Base-by-base conservation (phyloP, 2,113 vertebrate genomes). In the Alosa alosa region DNA sequence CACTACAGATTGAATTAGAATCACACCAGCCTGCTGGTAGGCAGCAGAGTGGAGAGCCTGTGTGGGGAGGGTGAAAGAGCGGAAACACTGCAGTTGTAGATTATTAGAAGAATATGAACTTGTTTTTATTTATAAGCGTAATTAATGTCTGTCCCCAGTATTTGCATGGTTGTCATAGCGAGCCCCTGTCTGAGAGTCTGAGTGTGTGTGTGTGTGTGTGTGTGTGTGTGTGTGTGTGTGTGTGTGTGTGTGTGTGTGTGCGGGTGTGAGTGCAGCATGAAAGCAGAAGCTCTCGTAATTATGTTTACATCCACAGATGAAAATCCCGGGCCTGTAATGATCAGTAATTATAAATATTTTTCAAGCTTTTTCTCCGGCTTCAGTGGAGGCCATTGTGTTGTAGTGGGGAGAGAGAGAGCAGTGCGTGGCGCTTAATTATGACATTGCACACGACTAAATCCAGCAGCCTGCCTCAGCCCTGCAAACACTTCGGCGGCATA, bases 391-490 rank as follows among this genome's bases (percentile, higher is more conserved):
- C 87, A 91, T 95, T 94, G 94, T 93, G 91, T 88, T 92, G 90
- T 85, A 90, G 90, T 89, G 92, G 92, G 92, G 72, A 78, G 72
- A 78, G 72, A 78, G 72, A 78, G 72, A 39, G 95, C 94, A 92
- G 96, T 96, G 94, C 95, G 93, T 95, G 93, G 92, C 93, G 96
- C 95, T 97, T 98, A 97, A 99, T 98, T 98, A 98, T 97, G 96
- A 98, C 96, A 97, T 96, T 95, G 93, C 94, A 90, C 91, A 92
- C 90, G 90, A 95, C 96, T 97, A 97, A 97, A 98, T 96, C 96
- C 95, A 95, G 95, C 96, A 95, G 96, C 96, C 96, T 96, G 96
- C 85, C 96, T 94, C 92, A 94, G 96, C 68, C 94, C 93, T 94
- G 96, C 96, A 96, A 96, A 94, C 96, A 96, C 96, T 97, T 97